A percentile compares a stretch with the other conserved stretches of the same genome.
Conservation (phyloP, 1,140 invertebrate species). For the Bradynema listronoti region DNA sequence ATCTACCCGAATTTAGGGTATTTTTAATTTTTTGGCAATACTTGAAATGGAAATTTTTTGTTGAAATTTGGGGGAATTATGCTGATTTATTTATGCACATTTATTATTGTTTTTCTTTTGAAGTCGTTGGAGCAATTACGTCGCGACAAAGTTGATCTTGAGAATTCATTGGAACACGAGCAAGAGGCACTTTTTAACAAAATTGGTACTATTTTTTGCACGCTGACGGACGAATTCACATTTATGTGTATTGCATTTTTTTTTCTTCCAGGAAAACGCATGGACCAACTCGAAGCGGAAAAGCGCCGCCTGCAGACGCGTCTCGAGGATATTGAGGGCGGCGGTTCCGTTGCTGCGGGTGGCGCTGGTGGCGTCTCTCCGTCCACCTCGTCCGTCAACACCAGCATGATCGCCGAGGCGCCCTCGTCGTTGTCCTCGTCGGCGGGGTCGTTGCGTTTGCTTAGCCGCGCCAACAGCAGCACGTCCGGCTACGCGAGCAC, state of each 20-base stretch:
- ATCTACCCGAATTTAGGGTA: neutral
- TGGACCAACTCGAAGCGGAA: conserved; percentile 30
- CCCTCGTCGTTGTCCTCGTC: too few species aligned
- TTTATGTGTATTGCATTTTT: conserved; percentile 15
- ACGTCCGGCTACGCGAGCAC: too few species aligned
- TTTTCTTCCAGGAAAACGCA: conserved; percentile 30
- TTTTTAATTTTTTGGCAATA: too few species aligned
- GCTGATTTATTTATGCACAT: neutral
- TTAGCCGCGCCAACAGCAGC: too few species aligned
- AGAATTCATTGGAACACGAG: conserved; percentile 33
- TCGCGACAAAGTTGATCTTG: conserved; percentile 28
- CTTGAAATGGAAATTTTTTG: neutral
- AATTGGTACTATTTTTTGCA: too few species aligned
- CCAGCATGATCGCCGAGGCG: neutral
- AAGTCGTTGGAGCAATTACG: conserved; percentile 32
- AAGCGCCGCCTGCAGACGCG: conserved; percentile 31
- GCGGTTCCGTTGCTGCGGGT: neutral
- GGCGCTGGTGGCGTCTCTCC: neutral
- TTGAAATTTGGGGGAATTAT: neutral
- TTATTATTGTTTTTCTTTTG: neutral
- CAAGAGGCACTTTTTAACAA: too few species aligned
- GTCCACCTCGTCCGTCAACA: too few species aligned
- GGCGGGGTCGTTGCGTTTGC: too few species aligned
- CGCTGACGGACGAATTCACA: too few species aligned
- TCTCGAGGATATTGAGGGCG: conserved; percentile 20